Base-by-base conservation (phyloP, 2,113 vertebrate species). In the Rhinichthys klamathensis region DNA sequence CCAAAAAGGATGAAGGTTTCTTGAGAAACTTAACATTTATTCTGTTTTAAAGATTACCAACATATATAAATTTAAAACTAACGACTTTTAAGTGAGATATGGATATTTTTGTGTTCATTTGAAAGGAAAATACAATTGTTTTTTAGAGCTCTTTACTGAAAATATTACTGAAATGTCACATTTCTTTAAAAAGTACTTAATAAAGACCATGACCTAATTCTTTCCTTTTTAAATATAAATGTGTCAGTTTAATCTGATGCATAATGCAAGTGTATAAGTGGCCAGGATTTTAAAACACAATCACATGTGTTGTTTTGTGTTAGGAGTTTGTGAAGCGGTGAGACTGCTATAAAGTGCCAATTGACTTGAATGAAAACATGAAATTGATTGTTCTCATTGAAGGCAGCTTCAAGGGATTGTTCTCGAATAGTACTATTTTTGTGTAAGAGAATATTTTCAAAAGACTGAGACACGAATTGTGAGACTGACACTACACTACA, bases 141-240 rank as follows among this genome's bases (percentile, higher is more conserved):
- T 41, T 41, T 41, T 41, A 41, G 38, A 41, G 38, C 38, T 9
- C 8, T 9, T 7, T 2, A 7, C 38, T 41, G 38, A 41, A 41
- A 41, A 8, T 41, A 41, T 41, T 41, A 41, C 7, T 9, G 38
- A 41, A 9, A 41, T 9, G 8, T 41, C 7, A 9, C 8, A 1
- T 41, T 41, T 41, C 38, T 38, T 38, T 38, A 38, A 38, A 38
- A 2, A 41, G 38, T 41, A 41, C 1, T 41, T 41, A 4, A 5
- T 35, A 41, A 41, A 41, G 38, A 41, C 38, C 11, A 1, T 44
- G 61, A 72, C 69, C 10, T 10, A 44, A 25, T 13, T 25, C 35
- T 72, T 44, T 4, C 35, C 84, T 88, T 88, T 88, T 46, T 83
- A 73, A 86, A 41, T 73, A 85, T 69, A 87, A 70, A 88, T 3